Conservation (phyloP, 1,140 invertebrate species). For the Hyles vespertilio region DNA sequence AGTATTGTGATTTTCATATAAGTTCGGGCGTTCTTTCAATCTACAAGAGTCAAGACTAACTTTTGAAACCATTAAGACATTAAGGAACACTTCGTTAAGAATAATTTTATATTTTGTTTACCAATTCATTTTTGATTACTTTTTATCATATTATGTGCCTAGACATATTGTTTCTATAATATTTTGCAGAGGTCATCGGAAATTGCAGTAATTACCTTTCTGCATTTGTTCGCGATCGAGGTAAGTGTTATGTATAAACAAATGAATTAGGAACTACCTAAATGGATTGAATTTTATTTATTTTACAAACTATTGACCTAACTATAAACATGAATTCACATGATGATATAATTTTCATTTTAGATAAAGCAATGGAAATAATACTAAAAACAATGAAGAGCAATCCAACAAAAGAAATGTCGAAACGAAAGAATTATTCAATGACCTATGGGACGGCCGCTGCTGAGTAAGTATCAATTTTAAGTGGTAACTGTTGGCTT, state of each 20-base stretch:
- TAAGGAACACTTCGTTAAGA: too few species aligned
- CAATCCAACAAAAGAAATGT: conserved; percentile 33
- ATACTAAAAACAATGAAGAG: conserved; percentile 46
- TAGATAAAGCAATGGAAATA: conserved; percentile 37
- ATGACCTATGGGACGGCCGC: conserved; percentile 43
- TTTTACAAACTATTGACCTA: too few species aligned
- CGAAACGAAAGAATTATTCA: conserved; percentile 37
- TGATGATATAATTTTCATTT: conserved; percentile 13
- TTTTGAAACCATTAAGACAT: not conserved
- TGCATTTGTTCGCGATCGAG: conserved; percentile 50
- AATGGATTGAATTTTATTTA: too few species aligned
- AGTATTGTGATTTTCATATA: too few species aligned
- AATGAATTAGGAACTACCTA: too few species aligned
- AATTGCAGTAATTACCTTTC: conserved; percentile 52
- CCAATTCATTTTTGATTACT: too few species aligned
- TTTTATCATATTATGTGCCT: too few species aligned
- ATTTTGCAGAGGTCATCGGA: conserved; percentile 40
- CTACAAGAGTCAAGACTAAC: not conserved
- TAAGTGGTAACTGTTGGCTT: too few species aligned
- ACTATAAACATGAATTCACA: not conserved
- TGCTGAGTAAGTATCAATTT: conserved; percentile 30
- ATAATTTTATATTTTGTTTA: too few species aligned
- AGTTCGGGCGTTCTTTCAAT: not conserved
- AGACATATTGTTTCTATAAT: not conserved
- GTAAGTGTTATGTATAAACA: conserved; percentile 17